Evolutionary conservation across 2,888 invertebrate species (phyloP), one percentile per base, ranked within the genome.

Genomic region (Leucophenga montana): DNA sequence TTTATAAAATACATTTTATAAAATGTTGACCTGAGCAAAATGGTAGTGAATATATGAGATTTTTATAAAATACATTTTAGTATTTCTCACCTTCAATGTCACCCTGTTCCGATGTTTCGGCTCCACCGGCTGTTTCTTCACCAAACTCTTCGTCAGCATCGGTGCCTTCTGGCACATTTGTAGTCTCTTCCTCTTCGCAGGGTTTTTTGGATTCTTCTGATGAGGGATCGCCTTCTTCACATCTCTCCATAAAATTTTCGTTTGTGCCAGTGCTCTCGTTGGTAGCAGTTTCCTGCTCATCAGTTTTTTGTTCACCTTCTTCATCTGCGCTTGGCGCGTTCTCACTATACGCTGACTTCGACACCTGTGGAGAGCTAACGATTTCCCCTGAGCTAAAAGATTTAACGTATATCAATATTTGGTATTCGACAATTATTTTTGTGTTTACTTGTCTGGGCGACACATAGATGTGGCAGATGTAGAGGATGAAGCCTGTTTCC

Each of bases 331-430:
- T n/a, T 44, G n/a, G 48, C 76, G 66, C 1, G 56, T 64, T 4
- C 76, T 93, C 93, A 69, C 91, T 91, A 82, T 93, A 93, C 18
- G 91, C 92, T 82, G 94, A 94, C 76, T 93, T 90, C 0, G 92
- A 91, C 70, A 89, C 90, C 89, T 94, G 94, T 5, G 97, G 97
- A 0, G 97, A 97, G 86, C 96, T 96, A 48, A 97, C 82, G 14
- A 82, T 95, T 57, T 96, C 96, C 87, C 97, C 96, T 50, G 96
- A 95, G 67, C 91, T 91, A 74, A 22, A 66, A n/a, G n/a, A n/a
- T n/a, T n/a, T n/a, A n/a, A n/a, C n/a, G n/a, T n/a, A n/a, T n/a
- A n/a, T n/a, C n/a, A n/a, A n/a, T n/a, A n/a, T n/a, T n/a, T n/a
- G n/a, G n/a, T n/a, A n/a, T n/a, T n/a, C n/a, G n/a, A 46, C 5